A percentile compares a stretch with the other conserved stretches of the same genome.
phyloP scores from a whole-genome alignment of 2,888 invertebrate genomes.

The Onchidella celtica region DNA sequence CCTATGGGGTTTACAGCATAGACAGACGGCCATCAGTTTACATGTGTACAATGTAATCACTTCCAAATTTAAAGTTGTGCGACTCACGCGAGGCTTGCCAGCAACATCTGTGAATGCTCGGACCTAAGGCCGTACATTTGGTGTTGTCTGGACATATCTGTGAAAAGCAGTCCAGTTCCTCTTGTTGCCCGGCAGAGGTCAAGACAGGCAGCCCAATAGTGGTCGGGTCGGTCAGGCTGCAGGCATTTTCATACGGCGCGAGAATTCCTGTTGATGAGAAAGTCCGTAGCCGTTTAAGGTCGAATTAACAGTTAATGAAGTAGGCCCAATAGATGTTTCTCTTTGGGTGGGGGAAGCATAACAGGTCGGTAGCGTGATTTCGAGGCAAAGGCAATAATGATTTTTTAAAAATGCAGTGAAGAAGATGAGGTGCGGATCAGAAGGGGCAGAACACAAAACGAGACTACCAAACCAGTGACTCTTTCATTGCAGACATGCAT shows the following conservation, averaged over 20 bases:
- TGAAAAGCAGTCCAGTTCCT: constrained; percentile 2
- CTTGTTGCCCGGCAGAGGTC: not conserved
- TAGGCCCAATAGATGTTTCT: not conserved
- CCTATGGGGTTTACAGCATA: too few species aligned
- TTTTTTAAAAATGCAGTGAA: not conserved
- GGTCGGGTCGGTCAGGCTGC: not conserved
- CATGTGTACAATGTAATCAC: too few species aligned
- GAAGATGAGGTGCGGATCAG: not conserved
- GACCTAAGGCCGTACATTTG: constrained; percentile 5
- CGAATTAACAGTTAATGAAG: too few species aligned
- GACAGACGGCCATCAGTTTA: too few species aligned
- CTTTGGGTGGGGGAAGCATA: not conserved
- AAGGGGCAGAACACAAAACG: not conserved
- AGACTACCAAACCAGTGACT: too few species aligned
- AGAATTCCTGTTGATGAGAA: not conserved
- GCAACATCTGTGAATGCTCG: not conserved
- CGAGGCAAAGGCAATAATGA: not conserved
- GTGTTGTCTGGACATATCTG: constrained; percentile 7
- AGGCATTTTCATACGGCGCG: not conserved
- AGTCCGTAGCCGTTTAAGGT: too few species aligned
- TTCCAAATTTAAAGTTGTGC: not conserved
- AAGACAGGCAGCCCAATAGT: constrained; percentile 7
- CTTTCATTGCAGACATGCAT: too few species aligned
- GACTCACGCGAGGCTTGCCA: constrained; percentile 23
- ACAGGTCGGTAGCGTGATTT: not conserved